Percentiles rank a stretch among this genome's conserved stretches.
Conservation (phyloP, 1,140 invertebrate genomes). For the Argopecten irradians region DNA sequence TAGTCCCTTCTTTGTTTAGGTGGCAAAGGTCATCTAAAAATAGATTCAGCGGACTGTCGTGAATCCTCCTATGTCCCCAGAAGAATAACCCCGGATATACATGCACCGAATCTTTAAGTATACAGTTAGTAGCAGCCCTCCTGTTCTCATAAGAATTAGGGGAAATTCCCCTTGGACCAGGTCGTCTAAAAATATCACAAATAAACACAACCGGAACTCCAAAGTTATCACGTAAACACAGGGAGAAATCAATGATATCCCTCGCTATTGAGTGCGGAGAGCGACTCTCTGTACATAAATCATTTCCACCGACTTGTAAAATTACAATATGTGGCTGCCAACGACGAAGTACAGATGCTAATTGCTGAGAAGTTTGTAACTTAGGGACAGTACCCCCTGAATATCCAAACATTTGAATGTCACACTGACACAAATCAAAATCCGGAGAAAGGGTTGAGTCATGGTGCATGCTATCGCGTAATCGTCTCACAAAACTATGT, state of each 20-base stretch:
- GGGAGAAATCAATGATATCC: neutral
- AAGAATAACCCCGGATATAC: neutral
- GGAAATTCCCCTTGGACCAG: neutral
- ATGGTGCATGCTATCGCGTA: too few relatives aligned
- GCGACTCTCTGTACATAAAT: too few relatives aligned
- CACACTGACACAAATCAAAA: too few relatives aligned
- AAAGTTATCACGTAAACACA: neutral
- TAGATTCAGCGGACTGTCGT: neutral
- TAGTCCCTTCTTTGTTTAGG: neutral
- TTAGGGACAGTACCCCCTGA: too few relatives aligned
- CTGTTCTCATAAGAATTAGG: neutral
- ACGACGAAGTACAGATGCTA: too few relatives aligned
- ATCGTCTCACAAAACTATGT: too few relatives aligned
- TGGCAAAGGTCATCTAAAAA: neutral
- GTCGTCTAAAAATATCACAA: neutral
- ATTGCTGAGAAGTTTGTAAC: too few relatives aligned
- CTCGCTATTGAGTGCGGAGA: too few relatives aligned
- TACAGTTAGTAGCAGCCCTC: neutral
- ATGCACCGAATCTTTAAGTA: neutral
- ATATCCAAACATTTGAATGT: too few relatives aligned
- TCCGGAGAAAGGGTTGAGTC: too few relatives aligned
- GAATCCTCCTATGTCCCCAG: neutral
- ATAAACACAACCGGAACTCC: neutral
- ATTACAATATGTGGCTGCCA: too few relatives aligned
- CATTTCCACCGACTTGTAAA: too few relatives aligned